phyloP scores from a whole-genome alignment of 35 echinoderm and acorn worm species.

The Ophiothrix spiculata region DNA sequence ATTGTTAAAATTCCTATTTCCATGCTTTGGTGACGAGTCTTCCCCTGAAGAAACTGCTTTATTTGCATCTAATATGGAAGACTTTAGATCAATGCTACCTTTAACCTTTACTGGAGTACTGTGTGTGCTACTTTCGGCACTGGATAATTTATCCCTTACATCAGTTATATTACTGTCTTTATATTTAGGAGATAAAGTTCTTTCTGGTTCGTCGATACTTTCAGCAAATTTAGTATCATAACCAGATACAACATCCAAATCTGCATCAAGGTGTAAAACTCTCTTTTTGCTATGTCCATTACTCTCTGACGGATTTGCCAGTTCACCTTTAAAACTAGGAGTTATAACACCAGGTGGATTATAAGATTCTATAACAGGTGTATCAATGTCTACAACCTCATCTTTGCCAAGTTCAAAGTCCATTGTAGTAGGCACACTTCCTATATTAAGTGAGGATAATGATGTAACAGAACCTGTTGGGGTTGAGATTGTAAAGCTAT shows the following conservation, averaged over 20 bases:
- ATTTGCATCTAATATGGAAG: background rate
- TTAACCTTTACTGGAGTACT: background rate
- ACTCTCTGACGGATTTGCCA: background rate
- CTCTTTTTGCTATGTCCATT: background rate
- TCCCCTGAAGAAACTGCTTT: background rate
- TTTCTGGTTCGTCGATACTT: background rate
- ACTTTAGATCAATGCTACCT: background rate
- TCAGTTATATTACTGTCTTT: background rate
- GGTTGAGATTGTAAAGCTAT: slow-evolving; percentile 81
- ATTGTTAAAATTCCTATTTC: background rate
- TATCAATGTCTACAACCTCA: slow-evolving; percentile 7
- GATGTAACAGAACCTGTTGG: slow-evolving; percentile 54
- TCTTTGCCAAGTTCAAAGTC: background rate
- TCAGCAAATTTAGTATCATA: background rate
- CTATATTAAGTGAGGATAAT: slow-evolving; percentile 35
- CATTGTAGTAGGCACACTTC: background rate
- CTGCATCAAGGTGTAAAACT: background rate
- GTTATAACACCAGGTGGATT: background rate
- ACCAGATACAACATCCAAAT: background rate
- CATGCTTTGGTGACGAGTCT: background rate
- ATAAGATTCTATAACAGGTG: background rate
- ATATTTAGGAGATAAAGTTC: background rate
- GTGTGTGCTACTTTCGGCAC: no score
- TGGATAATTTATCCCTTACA: background rate
- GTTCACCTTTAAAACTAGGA: background rate